These are phyloP conservation scores for Drosophila persimilis DNA, from an alignment of 1,140 invertebrate species.

Conservation along the genomic window DNA sequence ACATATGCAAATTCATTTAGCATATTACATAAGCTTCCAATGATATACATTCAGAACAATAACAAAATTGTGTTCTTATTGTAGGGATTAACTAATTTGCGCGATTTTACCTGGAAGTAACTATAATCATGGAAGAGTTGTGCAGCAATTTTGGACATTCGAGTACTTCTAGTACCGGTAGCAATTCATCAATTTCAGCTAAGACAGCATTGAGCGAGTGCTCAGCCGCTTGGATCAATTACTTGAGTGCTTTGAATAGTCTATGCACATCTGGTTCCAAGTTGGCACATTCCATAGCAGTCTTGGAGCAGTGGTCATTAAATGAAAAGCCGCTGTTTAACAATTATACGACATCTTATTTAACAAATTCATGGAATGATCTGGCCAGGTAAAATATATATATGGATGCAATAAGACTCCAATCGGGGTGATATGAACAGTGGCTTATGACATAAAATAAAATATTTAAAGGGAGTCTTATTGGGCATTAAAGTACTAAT, in stretches of 20 bases:
- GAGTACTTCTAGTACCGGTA: slow-evolving; percentile 52
- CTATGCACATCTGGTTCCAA: slow-evolving; percentile 60
- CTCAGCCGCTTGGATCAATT: slow-evolving; percentile 86
- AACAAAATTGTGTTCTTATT: too few relatives aligned
- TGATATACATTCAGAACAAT: too few relatives aligned
- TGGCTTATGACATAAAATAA: too few relatives aligned
- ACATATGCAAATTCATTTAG: too few relatives aligned
- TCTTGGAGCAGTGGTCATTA: slow-evolving; percentile 53
- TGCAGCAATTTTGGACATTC: slow-evolving; percentile 51
- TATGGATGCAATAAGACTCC: too few relatives aligned
- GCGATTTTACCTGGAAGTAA: too few relatives aligned
- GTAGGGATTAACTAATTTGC: too few relatives aligned
- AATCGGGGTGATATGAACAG: not conserved
- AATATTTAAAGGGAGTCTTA: too few relatives aligned
- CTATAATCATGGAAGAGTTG: slow-evolving; percentile 37
- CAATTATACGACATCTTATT: slow-evolving; percentile 84
- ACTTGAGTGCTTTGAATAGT: slow-evolving; percentile 70
- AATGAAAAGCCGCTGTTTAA: slow-evolving; percentile 69
- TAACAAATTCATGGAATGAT: slow-evolving; percentile 84
- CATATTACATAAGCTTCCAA: too few relatives aligned
- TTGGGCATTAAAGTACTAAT: not conserved
- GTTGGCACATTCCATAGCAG: slow-evolving; percentile 50
- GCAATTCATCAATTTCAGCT: slow-evolving; percentile 61
- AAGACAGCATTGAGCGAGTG: slow-evolving; percentile 83
- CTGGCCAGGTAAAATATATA: slow-evolving; percentile 83